A percentile compares a stretch with the other conserved stretches of the same genome.
These are phyloP conservation scores for Charina bottae DNA, from an alignment of 2,113 vertebrate species.

Conservation along the genomic window DNA sequence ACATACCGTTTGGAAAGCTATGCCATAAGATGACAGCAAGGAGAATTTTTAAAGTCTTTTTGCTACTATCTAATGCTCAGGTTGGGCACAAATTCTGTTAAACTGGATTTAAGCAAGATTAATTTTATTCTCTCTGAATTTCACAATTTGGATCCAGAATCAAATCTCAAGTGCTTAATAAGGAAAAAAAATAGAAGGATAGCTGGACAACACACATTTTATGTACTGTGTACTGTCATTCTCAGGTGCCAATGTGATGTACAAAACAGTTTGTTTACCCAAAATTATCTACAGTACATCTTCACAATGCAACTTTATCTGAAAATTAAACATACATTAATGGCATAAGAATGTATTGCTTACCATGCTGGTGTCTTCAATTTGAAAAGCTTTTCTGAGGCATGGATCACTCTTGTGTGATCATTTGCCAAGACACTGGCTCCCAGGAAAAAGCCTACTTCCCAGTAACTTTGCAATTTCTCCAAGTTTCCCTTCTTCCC, in stretches of 20 bases:
- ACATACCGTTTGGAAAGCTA: too few relatives aligned
- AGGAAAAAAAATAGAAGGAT: neutral
- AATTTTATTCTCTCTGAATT: neutral
- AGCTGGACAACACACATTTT: neutral
- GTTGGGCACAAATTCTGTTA: neutral
- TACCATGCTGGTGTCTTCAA: constrained; percentile 96
- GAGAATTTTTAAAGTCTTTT: neutral
- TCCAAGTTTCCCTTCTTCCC: constrained; percentile 97
- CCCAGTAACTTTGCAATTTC: constrained; percentile 98
- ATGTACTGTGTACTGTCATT: neutral
- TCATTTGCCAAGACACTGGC: constrained; percentile 96
- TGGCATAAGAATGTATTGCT: constrained; percentile 23
- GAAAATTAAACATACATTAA: neutral
- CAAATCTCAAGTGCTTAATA: neutral
- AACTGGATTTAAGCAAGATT: neutral
- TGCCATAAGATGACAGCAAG: neutral
- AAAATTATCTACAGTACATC: neutral
- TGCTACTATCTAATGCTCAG: neutral
- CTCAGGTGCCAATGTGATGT: neutral
- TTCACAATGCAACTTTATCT: neutral
- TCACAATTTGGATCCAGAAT: neutral
- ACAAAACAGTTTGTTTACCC: neutral
- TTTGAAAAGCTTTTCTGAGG: constrained; percentile 97
- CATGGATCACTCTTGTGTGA: constrained; percentile 91
- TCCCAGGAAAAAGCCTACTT: constrained; percentile 96